These are phyloP conservation scores for Harpagoxenus sublaevis DNA, from an alignment of 2,888 invertebrate species.

Conservation along the genomic window DNA sequence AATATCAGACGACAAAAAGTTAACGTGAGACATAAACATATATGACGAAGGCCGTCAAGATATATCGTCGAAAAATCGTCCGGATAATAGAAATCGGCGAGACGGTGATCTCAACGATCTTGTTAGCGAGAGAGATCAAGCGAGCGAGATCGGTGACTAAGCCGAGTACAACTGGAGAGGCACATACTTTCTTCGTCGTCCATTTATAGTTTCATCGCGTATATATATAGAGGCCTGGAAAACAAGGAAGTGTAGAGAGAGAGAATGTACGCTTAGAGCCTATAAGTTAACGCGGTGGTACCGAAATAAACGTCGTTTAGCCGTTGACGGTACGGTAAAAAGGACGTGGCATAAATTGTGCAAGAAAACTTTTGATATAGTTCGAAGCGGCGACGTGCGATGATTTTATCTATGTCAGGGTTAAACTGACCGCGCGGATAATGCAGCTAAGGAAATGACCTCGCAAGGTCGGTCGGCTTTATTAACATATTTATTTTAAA, in stretches of 20 bases:
- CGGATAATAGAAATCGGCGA: constrained; percentile 32
- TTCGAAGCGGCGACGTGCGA: constrained; percentile 46
- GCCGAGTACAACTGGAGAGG: constrained; percentile 66
- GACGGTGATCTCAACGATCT: constrained; percentile 59
- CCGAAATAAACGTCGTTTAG: constrained; percentile 68
- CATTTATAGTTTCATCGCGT: constrained; percentile 68
- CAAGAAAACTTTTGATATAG: constrained; percentile 65
- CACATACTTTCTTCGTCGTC: constrained; percentile 70
- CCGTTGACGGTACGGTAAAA: constrained; percentile 44
- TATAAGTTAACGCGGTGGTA: constrained; percentile 65
- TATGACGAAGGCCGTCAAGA: background rate
- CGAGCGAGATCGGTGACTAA: constrained; percentile 56
- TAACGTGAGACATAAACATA: background rate
- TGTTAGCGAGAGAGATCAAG: constrained; percentile 70
- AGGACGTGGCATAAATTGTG: constrained; percentile 38
- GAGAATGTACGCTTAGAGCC: constrained; percentile 59
- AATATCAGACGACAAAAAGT: background rate
- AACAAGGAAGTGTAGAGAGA: constrained; percentile 68
- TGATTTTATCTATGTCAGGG: constrained; percentile 69
- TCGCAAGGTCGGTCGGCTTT: background rate
- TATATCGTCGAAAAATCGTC: background rate
- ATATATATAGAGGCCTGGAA: constrained; percentile 55
- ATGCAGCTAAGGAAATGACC: constrained; percentile 8
- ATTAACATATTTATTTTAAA: constrained; percentile 1
- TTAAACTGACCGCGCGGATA: constrained; percentile 41